Conservation (phyloP, 2,797 vertebrate genomes). For the Poeciliopsis gracilis region DNA sequence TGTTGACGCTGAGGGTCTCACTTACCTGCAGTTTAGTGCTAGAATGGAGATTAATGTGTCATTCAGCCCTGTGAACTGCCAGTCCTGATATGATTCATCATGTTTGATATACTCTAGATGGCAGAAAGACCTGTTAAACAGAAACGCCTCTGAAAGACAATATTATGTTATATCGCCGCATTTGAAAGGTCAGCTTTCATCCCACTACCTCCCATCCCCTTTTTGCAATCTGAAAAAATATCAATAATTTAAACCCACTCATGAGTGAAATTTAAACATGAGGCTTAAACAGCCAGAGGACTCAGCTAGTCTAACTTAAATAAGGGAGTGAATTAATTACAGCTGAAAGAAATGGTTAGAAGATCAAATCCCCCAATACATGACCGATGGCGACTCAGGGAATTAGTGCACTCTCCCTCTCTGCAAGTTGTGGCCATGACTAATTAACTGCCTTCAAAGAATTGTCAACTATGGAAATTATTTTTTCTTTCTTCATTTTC, state of each 20-base stretch:
- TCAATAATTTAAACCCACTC: not conserved
- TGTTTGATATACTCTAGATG: not conserved
- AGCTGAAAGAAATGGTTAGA: conserved; percentile 67
- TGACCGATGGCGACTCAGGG: conserved; percentile 47
- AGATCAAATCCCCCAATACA: conserved; percentile 67
- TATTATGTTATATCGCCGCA: not conserved
- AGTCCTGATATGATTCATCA: not conserved
- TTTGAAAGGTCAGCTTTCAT: not conserved
- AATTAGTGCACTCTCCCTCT: conserved; percentile 31
- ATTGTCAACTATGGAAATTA: conserved; percentile 54
- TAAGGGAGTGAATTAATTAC: conserved; percentile 65
- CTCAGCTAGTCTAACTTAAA: conserved; percentile 42
- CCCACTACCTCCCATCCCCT: not conserved
- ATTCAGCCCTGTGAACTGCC: not conserved
- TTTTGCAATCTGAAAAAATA: not conserved
- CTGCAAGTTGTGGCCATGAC: conserved; percentile 61
- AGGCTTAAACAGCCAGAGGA: conserved; percentile 28
- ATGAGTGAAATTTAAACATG: conserved; percentile 25
- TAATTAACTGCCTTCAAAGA: conserved; percentile 61
- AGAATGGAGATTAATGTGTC: not conserved
- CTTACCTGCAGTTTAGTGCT: not conserved
- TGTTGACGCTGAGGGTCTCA: not conserved
- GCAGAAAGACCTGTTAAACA: not conserved
- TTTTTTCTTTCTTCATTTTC: conserved; percentile 46
- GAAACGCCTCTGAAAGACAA: not conserved